A percentile compares a stretch with the other conserved stretches of the same genome.
These are phyloP conservation scores for Eleutherodactylus coqui DNA, from an alignment of 2,797 vertebrate species.

Conservation along the genomic window DNA sequence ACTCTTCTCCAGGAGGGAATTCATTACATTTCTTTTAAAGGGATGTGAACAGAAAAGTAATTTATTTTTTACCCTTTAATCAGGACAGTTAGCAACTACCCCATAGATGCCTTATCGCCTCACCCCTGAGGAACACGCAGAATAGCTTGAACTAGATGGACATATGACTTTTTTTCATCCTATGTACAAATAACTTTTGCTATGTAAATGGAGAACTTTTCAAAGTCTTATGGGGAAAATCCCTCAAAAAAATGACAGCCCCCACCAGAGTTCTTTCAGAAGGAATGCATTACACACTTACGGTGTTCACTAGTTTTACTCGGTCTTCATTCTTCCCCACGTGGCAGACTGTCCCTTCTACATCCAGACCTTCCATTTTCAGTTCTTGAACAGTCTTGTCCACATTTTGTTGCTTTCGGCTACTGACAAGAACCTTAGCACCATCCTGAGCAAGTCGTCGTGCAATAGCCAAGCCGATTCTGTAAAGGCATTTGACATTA, in stretches of 20 bases:
- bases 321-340: constrained; percentile 82
- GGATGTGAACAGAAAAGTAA: no score
- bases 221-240: no score
- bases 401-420: constrained; percentile 85
- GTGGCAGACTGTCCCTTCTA: constrained; percentile 85
- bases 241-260: not conserved
- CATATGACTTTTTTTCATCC: no score
- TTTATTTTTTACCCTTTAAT: no score
- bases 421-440: constrained; percentile 87
- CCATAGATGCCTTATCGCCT: no score
- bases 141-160: no score
- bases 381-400: constrained; percentile 80
- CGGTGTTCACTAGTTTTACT: constrained; percentile 80
- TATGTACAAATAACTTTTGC: no score
- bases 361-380: constrained; percentile 78
- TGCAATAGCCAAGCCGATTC: constrained; percentile 86
- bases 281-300: constrained; percentile 65
- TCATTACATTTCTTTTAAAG: no score
- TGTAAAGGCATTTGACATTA: constrained; percentile 61
- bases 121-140: no score
- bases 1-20: no score
- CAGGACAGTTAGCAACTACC: no score
- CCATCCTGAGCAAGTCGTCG: constrained; percentile 83
- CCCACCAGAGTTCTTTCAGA: not conserved
- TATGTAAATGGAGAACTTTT: no score